Evolutionary conservation across 2,888 invertebrate genomes (phyloP), one percentile per base, ranked within the genome.

Genomic region (Nemapogon koenigi): DNA sequence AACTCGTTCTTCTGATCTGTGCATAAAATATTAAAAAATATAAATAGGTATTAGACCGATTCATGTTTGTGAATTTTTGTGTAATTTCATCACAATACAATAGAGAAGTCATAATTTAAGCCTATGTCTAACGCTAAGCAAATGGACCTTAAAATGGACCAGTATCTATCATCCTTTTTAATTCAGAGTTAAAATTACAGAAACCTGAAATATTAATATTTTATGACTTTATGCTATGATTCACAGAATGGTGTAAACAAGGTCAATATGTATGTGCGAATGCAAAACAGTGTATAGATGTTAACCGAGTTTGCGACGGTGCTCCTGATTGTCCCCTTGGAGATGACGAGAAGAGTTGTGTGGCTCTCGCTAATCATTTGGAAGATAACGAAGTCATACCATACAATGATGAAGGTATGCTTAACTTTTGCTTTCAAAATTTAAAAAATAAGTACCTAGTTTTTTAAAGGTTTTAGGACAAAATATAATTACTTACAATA

Each of bases 341-440:
- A 1, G 89, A 90, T 50, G 91, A 90, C 53, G 90, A 90, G 54
- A 84, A 84, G 46, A 86, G 86, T 46, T 91, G 91, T 49, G 87
- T 88, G 4, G 84, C 85, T 13, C 72, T 88, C 31, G 83, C 84
- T 2, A 78, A 82, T 38, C 72, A 79, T 45, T 52, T 81, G 27
- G 70, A 79, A 40, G 67, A 76, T 42, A 84, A 84, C 35, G 81
- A 83, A 53, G 80, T 82, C 11, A 75, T 84, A 47, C 80, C 82
- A 10, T 87, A 87, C 51, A 81, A 83, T 46, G 80, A 83, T 44
- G 81, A 84, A 79, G 85, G 85, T 83, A 56, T 42, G 11, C 8
- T 10, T 22, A 25, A n/a, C n/a, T n/a, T n/a, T n/a, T n/a, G 10
- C 16, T 2, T 6, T 31, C 10, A 13, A n/a, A n/a, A n/a, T n/a